A percentile compares a stretch with the other conserved stretches of the same genome.
These are phyloP conservation scores for Arvicanthis niloticus DNA, from an alignment of 2,113 vertebrate species.

Conservation along the genomic window DNA sequence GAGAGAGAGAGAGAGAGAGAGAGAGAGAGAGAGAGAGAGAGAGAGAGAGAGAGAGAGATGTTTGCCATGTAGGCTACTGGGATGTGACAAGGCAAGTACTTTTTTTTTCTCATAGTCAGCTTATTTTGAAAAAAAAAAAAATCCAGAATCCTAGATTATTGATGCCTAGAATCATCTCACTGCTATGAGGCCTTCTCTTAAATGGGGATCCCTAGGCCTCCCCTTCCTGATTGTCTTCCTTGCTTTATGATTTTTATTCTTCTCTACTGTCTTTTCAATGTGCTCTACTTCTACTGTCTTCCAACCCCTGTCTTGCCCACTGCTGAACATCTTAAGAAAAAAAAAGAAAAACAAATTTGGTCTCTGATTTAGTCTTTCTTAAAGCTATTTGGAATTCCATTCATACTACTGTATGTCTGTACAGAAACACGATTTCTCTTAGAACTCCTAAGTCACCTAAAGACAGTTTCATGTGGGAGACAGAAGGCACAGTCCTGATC, in stretches of 20 bases:
- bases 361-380: neutral
- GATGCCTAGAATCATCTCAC: rapidly evolving
- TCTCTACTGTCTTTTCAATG: neutral
- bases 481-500: constrained; percentile 61
- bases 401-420: neutral
- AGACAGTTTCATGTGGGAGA: constrained; percentile 63
- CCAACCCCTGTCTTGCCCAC: neutral
- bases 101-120: neutral
- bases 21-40: too few species aligned
- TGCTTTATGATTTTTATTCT: neutral
- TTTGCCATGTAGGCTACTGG: neutral
- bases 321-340: neutral
- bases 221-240: neutral
- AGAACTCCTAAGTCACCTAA: constrained; percentile 47
- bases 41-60: neutral
- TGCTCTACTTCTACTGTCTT: neutral
- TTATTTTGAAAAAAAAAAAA: neutral
- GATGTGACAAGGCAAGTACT: neutral
- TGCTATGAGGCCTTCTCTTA: neutral
- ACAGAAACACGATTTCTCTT: constrained; percentile 38
- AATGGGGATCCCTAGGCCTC: neutral
- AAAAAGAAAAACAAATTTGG: neutral
- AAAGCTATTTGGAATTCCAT: neutral
- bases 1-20: neutral
- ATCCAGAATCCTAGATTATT: neutral